These are phyloP conservation scores for Ammospiza maritima DNA, from an alignment of 2,797 vertebrate genomes.

Conservation along the genomic window DNA sequence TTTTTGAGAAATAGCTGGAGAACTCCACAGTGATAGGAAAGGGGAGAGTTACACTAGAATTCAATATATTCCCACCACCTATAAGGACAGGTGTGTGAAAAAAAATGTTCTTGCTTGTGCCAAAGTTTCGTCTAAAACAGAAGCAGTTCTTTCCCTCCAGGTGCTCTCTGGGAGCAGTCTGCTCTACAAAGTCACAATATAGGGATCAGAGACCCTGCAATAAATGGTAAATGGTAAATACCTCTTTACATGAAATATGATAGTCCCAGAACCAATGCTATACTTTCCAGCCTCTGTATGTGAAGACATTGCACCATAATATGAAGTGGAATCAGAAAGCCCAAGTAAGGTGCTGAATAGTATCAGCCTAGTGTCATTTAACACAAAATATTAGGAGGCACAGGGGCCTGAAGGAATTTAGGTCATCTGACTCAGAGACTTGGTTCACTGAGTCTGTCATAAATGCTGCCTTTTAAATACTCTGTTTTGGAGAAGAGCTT, in stretches of 20 bases:
- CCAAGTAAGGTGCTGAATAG: conserved; percentile 27
- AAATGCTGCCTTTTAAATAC: conserved; percentile 37
- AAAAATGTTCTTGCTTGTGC: background rate
- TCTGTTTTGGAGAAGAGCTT: conserved; percentile 1
- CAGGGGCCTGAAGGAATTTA: conserved; percentile 33
- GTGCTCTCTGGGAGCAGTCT: background rate
- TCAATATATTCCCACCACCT: background rate
- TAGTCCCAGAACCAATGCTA: background rate
- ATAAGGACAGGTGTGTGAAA: background rate
- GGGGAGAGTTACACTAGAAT: background rate
- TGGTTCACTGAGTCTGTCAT: background rate
- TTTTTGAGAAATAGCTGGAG: conserved; percentile 1
- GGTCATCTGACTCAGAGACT: conserved; percentile 51
- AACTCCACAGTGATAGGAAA: background rate
- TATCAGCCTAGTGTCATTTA: background rate
- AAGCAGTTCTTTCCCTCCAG: background rate
- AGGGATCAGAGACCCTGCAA: background rate
- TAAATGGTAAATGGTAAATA: background rate
- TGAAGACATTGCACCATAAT: background rate
- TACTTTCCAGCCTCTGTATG: background rate
- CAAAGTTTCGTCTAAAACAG: background rate
- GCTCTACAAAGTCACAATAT: background rate
- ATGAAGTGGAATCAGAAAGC: background rate
- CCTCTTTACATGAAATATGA: background rate
- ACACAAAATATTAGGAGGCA: conserved; percentile 13